Evolutionary conservation across 1,140 invertebrate species (phyloP), one percentile per base, ranked within the genome.

Genomic region (Caenorhabditis elegans): DNA sequence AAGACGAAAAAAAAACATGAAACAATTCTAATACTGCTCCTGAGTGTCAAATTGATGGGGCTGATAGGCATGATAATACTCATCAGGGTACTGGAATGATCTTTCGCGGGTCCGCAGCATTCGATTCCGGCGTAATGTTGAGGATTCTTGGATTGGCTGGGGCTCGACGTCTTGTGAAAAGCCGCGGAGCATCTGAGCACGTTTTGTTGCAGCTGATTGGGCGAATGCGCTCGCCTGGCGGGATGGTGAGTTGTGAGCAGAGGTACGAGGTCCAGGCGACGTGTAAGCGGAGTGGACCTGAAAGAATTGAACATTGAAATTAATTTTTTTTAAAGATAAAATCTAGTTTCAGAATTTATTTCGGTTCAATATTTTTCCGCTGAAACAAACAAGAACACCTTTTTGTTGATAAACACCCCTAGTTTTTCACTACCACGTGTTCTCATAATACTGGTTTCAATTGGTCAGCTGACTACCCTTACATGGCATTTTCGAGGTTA

Each of bases 101-200:
- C 34, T 13, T 55, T 79, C 34, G 2, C 46, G 51, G 1, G 51
- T 79, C 34, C 55, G 3, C 17, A 53, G 39, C 51, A 79, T 53
- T 26, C 78, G 36, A 17, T 55, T 55, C 34, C 78, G 78, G 3
- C 78, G 51, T 26, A 70, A 31, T 0, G 60, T 70, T 0, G 60
- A 70, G 17, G 26, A 19, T n/a, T 70, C 60, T 22, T 36, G 78
- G 15, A 60, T 28, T 43, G 53, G 51, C 19, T 79, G 78, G 0
- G 55, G 53, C 15, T 85, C 84, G 70, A 79, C 77, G 19, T 82
- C 78, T 76, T 85, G 70, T 3, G 75, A 82, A 36, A 82, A 84
- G 76, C 85, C 86, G 0, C 83, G 86, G 79, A 70, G 86, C 87
- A 82, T 87, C 43, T 39, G 82, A 34, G 34, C 78, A 46, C 49